Conservation (phyloP, 2,888 invertebrate species). For the Sepioteuthis lessoniana region DNA sequence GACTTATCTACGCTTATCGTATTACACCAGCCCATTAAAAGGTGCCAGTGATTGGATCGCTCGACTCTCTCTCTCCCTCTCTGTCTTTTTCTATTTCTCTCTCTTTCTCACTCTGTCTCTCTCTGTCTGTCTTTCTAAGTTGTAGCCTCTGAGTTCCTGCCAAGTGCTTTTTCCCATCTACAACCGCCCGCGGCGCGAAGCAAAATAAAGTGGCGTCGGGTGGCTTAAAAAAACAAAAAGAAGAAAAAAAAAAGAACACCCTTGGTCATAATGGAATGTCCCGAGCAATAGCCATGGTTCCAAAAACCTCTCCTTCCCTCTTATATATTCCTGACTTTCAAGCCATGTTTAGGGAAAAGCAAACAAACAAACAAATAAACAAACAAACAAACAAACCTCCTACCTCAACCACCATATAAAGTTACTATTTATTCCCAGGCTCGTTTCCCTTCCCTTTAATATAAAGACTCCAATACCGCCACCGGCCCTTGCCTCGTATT, state of each 20-base stretch:
- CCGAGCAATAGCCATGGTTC: not conserved
- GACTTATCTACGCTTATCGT: not conserved
- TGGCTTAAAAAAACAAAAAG: slow-evolving; percentile 21
- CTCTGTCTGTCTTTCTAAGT: not conserved
- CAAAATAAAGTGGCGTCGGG: slow-evolving; percentile 18
- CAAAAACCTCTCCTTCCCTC: not conserved
- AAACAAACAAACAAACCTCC: not conserved
- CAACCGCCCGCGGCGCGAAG: not conserved
- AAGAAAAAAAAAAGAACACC: not conserved
- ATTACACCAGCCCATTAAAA: not conserved
- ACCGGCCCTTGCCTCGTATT: not conserved
- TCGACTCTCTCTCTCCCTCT: not conserved
- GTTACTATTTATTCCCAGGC: not conserved
- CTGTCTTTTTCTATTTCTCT: not conserved
- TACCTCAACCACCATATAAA: not conserved
- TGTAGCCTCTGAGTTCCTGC: not conserved
- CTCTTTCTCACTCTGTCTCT: not conserved
- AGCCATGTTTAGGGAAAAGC: not conserved
- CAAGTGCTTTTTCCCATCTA: not conserved
- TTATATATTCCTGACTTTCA: not conserved
- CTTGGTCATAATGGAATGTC: slow-evolving; percentile 33
- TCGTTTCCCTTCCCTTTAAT: not conserved
- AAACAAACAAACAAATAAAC: no score
- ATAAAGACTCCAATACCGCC: not conserved
- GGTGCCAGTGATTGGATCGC: slow-evolving; percentile 33